phyloP scores from a whole-genome alignment of 1,140 invertebrate genomes.

The Pogonus chalceus region DNA sequence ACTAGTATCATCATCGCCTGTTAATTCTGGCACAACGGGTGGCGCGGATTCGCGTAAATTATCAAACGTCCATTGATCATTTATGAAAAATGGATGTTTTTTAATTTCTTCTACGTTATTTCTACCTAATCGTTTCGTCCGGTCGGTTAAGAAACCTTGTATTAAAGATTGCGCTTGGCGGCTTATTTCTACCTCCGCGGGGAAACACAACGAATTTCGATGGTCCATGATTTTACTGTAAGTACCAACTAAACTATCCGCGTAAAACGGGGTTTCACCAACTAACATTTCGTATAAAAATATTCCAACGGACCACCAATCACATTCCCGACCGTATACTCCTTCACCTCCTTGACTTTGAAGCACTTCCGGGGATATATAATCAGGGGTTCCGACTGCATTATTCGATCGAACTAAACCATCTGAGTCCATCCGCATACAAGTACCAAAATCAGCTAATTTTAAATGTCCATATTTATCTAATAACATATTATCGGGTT shows the following conservation, averaged over 20 bases:
- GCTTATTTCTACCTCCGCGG: slow-evolving; percentile 87
- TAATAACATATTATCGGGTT: slow-evolving; percentile 97
- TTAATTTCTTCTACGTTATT: slow-evolving; percentile 95
- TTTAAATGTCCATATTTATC: slow-evolving; percentile 93
- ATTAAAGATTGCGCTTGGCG: slow-evolving; percentile 87
- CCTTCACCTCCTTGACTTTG: slow-evolving; percentile 96
- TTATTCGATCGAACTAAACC: slow-evolving; percentile 92
- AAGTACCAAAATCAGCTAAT: slow-evolving; percentile 97
- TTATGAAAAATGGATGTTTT: slow-evolving; percentile 87
- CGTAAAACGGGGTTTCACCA: slow-evolving; percentile 98
- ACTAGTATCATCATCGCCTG: slow-evolving; percentile 93
- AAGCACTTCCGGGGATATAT: slow-evolving; percentile 97
- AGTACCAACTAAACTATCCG: slow-evolving; percentile 94
- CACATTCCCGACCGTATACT: slow-evolving; percentile 90
- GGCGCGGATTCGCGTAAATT: slow-evolving; percentile 89
- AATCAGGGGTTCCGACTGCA: slow-evolving; percentile 98
- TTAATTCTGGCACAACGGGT: slow-evolving; percentile 91
- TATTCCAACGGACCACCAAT: slow-evolving; percentile 99
- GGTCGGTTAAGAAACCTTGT: slow-evolving; percentile 86
- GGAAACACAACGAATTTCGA: slow-evolving; percentile 90
- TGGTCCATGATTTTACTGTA: slow-evolving; percentile 99
- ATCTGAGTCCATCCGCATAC: slow-evolving; percentile 95
- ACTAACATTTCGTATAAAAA: slow-evolving; percentile 98
- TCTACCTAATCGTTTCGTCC: slow-evolving; percentile 79
- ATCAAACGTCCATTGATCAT: slow-evolving; percentile 96